Conservation (phyloP, 2,113 vertebrate genomes). For the Podiceps cristatus region DNA sequence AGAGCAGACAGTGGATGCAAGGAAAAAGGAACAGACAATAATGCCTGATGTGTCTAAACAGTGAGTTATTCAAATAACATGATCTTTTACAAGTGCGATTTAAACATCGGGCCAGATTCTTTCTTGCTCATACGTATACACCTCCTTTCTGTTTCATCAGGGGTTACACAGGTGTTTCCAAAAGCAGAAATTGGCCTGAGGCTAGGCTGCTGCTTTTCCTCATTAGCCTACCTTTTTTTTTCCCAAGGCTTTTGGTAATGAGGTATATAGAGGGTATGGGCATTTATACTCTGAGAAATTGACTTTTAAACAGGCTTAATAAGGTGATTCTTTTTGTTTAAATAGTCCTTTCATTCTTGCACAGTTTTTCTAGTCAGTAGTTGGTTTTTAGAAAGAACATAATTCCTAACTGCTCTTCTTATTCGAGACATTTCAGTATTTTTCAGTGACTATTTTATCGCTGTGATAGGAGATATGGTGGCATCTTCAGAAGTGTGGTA, state of each 20-base stretch:
- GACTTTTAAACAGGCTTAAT: background rate
- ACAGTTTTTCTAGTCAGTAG: background rate
- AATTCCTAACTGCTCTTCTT: background rate
- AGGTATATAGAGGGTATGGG: background rate
- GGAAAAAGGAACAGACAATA: slow-evolving; percentile 79
- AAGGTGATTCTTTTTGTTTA: background rate
- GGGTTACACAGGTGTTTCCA: background rate
- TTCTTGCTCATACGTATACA: background rate
- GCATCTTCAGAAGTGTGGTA: background rate
- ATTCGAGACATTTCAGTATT: background rate
- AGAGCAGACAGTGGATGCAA: slow-evolving; percentile 79
- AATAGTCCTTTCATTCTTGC: background rate
- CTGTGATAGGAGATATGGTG: background rate
- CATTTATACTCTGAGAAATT: background rate
- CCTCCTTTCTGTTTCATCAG: background rate
- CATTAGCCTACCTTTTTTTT: background rate
- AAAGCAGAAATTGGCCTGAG: background rate
- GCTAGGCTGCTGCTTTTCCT: background rate
- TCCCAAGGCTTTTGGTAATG: background rate
- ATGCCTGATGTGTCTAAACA: slow-evolving; percentile 80
- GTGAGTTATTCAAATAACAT: slow-evolving; percentile 74
- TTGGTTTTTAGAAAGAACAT: background rate
- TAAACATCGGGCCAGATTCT: background rate
- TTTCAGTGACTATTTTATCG: background rate
- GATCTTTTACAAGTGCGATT: background rate